phyloP scores from a whole-genome alignment of 2,113 vertebrate species.

The Choloepus hoffmanni region DNA sequence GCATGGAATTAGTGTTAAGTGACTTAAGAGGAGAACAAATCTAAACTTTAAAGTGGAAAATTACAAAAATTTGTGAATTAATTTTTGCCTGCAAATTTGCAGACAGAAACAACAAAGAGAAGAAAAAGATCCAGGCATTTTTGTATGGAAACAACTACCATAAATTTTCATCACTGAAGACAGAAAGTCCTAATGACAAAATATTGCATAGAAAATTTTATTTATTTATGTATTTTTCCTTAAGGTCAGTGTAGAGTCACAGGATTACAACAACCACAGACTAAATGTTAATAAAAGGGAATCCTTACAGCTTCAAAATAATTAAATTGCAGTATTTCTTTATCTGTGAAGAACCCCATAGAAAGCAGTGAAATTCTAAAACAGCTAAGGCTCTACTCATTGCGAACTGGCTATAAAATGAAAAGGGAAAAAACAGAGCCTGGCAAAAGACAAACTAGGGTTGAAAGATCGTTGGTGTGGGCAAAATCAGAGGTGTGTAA shows the following conservation, averaged over 20 bases:
- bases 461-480: conserved; percentile 7
- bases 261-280: neutral
- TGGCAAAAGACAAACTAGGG: conserved; percentile 25
- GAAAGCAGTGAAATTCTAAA: conserved; percentile 34
- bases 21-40: neutral
- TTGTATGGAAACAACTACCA: neutral
- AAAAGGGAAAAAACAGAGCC: neutral
- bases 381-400: neutral
- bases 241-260: neutral
- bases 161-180: conserved; percentile 23
- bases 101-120: neutral
- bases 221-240: conserved; percentile 4
- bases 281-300: neutral
- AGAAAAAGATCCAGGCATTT: neutral
- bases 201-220: neutral
- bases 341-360: neutral
- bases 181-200: neutral
- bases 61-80: neutral
- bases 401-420: neutral
- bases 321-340: conserved; percentile 21
- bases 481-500: neutral
- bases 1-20: neutral
- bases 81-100: conserved; percentile 5
- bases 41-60: conserved; percentile 47
- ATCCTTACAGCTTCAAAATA: neutral